Evolutionary conservation across 2,113 vertebrate genomes (phyloP), one percentile per base, ranked within the genome.

Genomic region (Stomatorhinus ivindoensis): DNA sequence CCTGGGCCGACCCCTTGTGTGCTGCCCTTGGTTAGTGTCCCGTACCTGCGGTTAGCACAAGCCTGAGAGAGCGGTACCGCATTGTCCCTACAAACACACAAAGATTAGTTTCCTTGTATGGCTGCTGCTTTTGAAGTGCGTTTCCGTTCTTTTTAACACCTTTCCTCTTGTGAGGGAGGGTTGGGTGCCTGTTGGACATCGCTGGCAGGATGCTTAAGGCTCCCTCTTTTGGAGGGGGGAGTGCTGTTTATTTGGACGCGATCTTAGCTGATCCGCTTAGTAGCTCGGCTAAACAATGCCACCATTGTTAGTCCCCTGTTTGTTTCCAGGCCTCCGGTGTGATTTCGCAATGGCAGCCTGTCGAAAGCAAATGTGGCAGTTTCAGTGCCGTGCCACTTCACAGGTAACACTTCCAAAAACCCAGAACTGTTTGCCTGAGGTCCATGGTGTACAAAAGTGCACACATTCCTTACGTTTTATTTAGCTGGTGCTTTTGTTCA

Each of bases 1-100:
- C 13, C 53, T 69, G 80, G 46, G n/a, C 44, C 91, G 90, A 92
- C 89, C 90, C 91, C 91, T 90, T 90, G 90, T 90, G 58, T 83
- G 84, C 21, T 5, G 10, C 61, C 13, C 27, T 69, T 15, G 31
- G 73, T 35, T 80, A 19, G 73, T 19, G 85, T 48, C 61, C 85
- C 35, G 17, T 42, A 50, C 65, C 50, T 48, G 17, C 44, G 19
- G 44, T 51, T 42, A 27, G 24, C 21, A 13, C 2, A 6, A 31
- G 44, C 50, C 50, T 42, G 53, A 19, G 53, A 19, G 47, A 46
- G 24, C 46, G 24, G 51, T 35, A 2, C 69, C 1, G 5, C 42
- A 55, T 24, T 31, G n/a, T 19, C 13, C 27, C 0, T 31, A 15
- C n/a, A 73, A 73, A n/a, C 24, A 61, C 55, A 13, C 65, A 35